These are phyloP conservation scores for Cyclura pinguis DNA, from an alignment of 2,797 vertebrate species.

Conservation along the genomic window DNA sequence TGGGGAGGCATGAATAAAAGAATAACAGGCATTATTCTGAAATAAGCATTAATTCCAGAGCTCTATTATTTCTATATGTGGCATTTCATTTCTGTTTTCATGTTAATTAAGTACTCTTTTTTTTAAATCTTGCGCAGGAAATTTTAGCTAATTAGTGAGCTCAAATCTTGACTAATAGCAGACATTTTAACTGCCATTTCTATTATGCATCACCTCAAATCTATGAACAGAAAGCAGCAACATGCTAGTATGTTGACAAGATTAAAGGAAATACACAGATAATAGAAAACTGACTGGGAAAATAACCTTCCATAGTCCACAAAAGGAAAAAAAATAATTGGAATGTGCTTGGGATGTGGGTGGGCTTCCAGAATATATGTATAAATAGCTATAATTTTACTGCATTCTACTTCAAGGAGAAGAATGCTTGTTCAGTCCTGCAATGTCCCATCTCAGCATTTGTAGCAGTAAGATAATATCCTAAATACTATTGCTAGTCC, in stretches of 20 bases:
- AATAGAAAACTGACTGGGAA: conserved; percentile 52
- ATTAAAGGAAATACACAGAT: conserved; percentile 55
- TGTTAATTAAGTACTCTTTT: conserved; percentile 10
- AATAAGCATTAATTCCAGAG: conserved; percentile 25
- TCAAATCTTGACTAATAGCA: conserved; percentile 49
- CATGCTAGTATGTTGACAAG: conserved; percentile 60
- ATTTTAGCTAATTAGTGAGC: conserved; percentile 51
- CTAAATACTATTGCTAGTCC: too few relatives aligned
- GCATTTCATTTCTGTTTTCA: conserved; percentile 54
- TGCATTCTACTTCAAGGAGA: conserved; percentile 5
- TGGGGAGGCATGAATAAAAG: conserved; percentile 55
- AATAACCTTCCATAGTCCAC: conserved; percentile 44
- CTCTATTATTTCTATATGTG: conserved; percentile 46
- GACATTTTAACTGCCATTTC: conserved; percentile 55
- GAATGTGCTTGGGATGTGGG: conserved; percentile 48
- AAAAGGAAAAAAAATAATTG: conserved; percentile 34
- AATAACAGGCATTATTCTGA: conserved; percentile 3
- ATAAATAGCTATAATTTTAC: conserved; percentile 21
- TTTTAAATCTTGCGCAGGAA: neutral
- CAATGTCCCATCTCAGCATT: neutral
- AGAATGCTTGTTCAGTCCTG: neutral
- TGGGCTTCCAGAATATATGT: conserved; percentile 35
- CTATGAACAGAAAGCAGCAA: conserved; percentile 53
- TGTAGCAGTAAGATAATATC: too few relatives aligned
- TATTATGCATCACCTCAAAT: conserved; percentile 43